These are phyloP conservation scores for Nematopogon swammerdamellus DNA, from an alignment of 2,888 invertebrate species.

Conservation along the genomic window DNA sequence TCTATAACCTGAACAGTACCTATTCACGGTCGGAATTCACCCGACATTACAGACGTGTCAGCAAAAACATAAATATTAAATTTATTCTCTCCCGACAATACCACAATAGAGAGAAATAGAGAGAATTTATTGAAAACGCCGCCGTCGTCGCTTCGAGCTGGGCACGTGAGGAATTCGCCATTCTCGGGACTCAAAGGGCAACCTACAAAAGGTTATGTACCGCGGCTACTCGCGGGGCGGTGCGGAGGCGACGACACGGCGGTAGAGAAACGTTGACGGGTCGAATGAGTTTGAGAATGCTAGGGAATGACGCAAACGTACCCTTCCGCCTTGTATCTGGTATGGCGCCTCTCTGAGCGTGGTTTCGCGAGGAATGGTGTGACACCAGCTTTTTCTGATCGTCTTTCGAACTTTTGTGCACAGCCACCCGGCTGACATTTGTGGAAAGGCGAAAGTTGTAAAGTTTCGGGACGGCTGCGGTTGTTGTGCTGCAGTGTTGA, in stretches of 20 bases:
- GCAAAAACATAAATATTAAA: conserved; percentile 17
- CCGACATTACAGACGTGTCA: neutral
- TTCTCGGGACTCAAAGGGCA: conserved; percentile 3
- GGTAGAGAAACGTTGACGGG: too few species aligned
- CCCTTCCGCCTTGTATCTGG: too few species aligned
- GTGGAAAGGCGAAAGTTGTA: too few species aligned
- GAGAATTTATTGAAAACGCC: conserved; percentile 25
- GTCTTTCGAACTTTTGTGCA: too few species aligned
- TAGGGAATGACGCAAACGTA: neutral
- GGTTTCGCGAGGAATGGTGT: too few species aligned
- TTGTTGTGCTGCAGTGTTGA: too few species aligned
- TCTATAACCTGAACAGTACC: neutral
- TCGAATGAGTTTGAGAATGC: too few species aligned
- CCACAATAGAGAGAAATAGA: conserved; percentile 21
- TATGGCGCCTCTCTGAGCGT: too few species aligned
- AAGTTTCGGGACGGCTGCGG: too few species aligned
- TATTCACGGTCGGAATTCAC: neutral
- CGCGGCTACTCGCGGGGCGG: neutral
- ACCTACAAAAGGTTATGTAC: conserved; percentile 3
- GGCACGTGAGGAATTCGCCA: conserved; percentile 8
- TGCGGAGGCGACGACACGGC: too few species aligned
- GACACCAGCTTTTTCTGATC: too few species aligned
- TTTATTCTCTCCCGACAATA: conserved; percentile 19
- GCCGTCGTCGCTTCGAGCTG: conserved; percentile 18
- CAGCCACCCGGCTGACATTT: too few species aligned